Conservation (phyloP, 2,888 invertebrate species). For the Fissipunctia ypsillon region DNA sequence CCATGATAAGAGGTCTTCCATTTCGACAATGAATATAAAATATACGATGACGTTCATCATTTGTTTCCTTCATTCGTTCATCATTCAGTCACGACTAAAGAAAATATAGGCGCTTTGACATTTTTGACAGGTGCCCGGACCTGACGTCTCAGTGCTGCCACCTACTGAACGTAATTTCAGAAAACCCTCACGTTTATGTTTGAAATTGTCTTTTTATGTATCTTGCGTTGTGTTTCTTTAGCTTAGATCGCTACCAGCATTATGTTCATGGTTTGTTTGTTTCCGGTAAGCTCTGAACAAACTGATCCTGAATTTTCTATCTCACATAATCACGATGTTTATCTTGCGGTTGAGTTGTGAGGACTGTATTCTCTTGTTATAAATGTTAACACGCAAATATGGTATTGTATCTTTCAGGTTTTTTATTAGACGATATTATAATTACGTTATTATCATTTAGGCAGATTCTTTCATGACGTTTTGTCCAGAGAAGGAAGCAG, state of each 20-base stretch:
- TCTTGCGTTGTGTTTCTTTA: conserved; percentile 19
- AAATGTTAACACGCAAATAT: background rate
- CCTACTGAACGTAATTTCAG: too few relatives aligned
- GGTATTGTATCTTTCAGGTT: background rate
- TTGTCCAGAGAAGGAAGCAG: background rate
- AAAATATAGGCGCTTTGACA: too few relatives aligned
- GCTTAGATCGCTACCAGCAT: background rate
- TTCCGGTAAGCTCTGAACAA: background rate
- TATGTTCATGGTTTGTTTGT: conserved; percentile 10
- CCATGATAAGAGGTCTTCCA: too few relatives aligned
- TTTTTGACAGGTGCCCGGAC: too few relatives aligned
- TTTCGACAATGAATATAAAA: too few relatives aligned
- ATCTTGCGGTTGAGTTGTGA: background rate
- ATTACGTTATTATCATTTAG: background rate
- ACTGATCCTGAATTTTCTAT: background rate
- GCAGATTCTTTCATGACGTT: background rate
- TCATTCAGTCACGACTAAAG: too few relatives aligned
- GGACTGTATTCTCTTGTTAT: background rate
- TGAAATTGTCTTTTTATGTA: conserved; percentile 35
- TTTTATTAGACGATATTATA: background rate
- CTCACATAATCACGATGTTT: conserved; percentile 1
- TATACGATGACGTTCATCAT: too few relatives aligned
- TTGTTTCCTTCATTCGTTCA: too few relatives aligned
- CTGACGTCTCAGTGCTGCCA: too few relatives aligned
- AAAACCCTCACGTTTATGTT: conserved; percentile 16